phyloP scores from a whole-genome alignment of 2,888 invertebrate species.

The Drymonia ruficornis region DNA sequence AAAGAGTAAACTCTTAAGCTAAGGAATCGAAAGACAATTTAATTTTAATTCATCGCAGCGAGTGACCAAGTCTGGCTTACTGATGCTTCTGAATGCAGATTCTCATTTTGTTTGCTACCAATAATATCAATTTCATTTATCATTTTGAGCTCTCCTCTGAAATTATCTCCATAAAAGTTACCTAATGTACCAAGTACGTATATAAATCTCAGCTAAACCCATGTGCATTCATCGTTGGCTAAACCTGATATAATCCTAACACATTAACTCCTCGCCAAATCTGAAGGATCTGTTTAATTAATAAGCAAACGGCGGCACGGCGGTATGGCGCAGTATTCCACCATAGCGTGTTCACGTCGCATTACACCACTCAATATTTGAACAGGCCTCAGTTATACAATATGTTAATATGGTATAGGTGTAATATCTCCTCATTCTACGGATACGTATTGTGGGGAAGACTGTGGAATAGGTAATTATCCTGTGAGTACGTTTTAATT shows the following conservation, averaged over 20 bases:
- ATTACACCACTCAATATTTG: slow-evolving; percentile 37
- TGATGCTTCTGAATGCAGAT: background rate
- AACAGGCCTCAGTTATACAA: slow-evolving; percentile 18
- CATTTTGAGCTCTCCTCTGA: too few relatives aligned
- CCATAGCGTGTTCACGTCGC: slow-evolving; percentile 25
- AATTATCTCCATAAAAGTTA: too few relatives aligned
- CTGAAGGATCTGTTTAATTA: slow-evolving; percentile 38
- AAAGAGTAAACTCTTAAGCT: slow-evolving; percentile 25
- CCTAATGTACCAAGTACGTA: too few relatives aligned
- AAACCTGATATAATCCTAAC: background rate
- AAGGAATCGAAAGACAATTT: slow-evolving; percentile 34
- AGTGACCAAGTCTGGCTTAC: slow-evolving; percentile 3
- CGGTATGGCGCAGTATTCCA: too few relatives aligned
- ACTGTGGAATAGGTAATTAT: background rate
- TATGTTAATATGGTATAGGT: slow-evolving; percentile 19
- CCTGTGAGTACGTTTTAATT: background rate
- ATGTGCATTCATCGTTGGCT: too few relatives aligned
- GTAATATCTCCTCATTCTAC: slow-evolving; percentile 1
- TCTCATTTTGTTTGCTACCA: too few relatives aligned
- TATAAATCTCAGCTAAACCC: too few relatives aligned
- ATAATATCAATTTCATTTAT: too few relatives aligned
- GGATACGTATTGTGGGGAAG: background rate
- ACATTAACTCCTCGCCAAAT: slow-evolving; percentile 26
- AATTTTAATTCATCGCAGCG: slow-evolving; percentile 30
- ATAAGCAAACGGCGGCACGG: slow-evolving; percentile 48